Percentiles rank a stretch among this genome's conserved stretches.
These are phyloP conservation scores for Geothlypis trichas DNA, from an alignment of 2,113 vertebrate species.

Conservation along the genomic window DNA sequence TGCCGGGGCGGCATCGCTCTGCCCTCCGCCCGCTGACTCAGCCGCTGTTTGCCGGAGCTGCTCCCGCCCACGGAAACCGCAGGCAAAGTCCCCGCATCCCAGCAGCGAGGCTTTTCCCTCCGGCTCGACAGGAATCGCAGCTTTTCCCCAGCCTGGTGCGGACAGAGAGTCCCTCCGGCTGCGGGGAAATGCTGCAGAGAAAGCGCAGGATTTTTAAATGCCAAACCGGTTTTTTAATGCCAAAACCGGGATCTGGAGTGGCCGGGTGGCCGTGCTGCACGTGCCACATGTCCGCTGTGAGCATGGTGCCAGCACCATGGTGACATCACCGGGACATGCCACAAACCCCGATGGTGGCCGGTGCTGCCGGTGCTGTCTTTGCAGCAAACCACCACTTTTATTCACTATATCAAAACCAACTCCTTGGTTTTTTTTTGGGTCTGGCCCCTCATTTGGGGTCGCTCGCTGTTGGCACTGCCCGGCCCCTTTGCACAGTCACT, in stretches of 20 bases:
- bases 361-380: accelerated
- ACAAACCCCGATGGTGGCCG: accelerated
- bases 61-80: conserved; percentile 25
- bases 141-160: background rate
- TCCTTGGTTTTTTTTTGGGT: background rate
- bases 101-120: background rate
- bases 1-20: background rate
- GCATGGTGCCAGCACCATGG: accelerated
- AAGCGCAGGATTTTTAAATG: background rate
- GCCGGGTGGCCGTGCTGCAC: accelerated
- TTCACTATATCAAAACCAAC: background rate
- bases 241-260: accelerated
- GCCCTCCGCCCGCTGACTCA: conserved; percentile 26
- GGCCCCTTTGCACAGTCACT: accelerated
- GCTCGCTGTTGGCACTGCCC: background rate
- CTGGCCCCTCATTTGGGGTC: background rate
- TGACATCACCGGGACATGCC: background rate
- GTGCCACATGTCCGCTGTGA: background rate
- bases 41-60: background rate
- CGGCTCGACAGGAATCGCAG: background rate
- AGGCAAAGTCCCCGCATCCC: conserved; percentile 29
- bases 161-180: background rate
- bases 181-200: background rate
- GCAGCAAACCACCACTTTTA: accelerated
- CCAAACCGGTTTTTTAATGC: background rate